phyloP scores from a whole-genome alignment of 2,888 invertebrate genomes.

The Athalia circularis region DNA sequence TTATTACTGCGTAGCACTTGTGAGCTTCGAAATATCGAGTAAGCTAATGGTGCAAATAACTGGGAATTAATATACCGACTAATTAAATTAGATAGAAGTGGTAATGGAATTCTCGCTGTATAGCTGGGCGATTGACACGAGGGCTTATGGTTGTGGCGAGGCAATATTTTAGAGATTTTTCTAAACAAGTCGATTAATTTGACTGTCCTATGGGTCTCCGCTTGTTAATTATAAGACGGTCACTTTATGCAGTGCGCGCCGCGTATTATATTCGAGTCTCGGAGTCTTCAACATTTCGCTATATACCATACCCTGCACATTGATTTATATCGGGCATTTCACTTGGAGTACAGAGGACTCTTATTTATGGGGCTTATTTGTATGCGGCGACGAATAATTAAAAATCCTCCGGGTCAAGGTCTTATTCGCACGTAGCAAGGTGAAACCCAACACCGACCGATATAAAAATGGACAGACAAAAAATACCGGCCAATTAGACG shows the following conservation, averaged over 20 bases:
- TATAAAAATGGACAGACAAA: slow-evolving; percentile 43
- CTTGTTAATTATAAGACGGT: slow-evolving; percentile 11
- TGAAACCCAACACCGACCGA: slow-evolving; percentile 45
- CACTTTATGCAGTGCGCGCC: background rate
- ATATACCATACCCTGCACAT: slow-evolving; percentile 10
- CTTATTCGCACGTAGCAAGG: slow-evolving; percentile 42
- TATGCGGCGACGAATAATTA: slow-evolving; percentile 60
- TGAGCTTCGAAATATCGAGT: background rate
- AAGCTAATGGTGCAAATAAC: background rate
- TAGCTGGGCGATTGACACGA: slow-evolving; percentile 18
- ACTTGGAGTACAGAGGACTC: slow-evolving; percentile 16
- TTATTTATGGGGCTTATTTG: slow-evolving; percentile 61
- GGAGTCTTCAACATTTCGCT: slow-evolving; percentile 22
- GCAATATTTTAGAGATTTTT: slow-evolving; percentile 20
- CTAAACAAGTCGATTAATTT: slow-evolving; percentile 15
- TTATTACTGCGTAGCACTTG: background rate
- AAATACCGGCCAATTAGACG: slow-evolving; percentile 52
- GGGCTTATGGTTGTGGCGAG: background rate
- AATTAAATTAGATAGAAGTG: slow-evolving; percentile 15
- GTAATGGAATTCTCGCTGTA: slow-evolving; percentile 9
- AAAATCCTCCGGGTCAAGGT: slow-evolving; percentile 59
- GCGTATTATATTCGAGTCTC: background rate
- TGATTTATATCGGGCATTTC: slow-evolving; percentile 42
- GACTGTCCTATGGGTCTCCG: slow-evolving; percentile 4
- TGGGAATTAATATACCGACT: background rate